phyloP scores from a whole-genome alignment of 2,797 vertebrate species.

The Anomalospiza imberbis region DNA sequence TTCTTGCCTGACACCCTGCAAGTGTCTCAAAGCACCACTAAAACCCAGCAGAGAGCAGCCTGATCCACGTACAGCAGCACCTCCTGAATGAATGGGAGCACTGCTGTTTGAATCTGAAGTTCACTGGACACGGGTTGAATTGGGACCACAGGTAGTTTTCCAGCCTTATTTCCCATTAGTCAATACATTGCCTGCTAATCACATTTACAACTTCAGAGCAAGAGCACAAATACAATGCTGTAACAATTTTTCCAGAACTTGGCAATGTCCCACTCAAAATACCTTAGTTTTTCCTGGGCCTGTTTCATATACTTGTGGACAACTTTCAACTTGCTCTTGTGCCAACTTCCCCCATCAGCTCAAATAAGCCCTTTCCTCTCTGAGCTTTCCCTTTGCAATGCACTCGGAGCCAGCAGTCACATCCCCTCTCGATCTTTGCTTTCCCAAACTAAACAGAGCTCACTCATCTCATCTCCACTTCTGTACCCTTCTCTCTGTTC shows the following conservation, averaged over 20 bases:
- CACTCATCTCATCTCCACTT: background rate
- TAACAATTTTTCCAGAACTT: background rate
- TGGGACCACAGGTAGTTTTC: background rate
- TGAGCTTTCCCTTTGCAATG: background rate
- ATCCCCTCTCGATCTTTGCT: background rate
- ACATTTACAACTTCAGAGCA: background rate
- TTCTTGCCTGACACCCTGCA: background rate
- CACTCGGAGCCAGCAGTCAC: background rate
- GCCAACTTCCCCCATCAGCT: background rate
- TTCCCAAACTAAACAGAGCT: background rate
- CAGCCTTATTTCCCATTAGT: background rate
- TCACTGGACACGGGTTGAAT: rapidly evolving
- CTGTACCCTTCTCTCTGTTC: background rate
- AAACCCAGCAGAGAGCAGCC: background rate
- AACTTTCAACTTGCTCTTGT: background rate
- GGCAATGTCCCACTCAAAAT: background rate
- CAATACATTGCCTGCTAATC: background rate
- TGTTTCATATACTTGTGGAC: background rate
- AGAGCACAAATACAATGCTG: background rate
- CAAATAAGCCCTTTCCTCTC: background rate
- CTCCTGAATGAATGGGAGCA: background rate
- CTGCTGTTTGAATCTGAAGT: background rate
- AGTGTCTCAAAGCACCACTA: background rate
- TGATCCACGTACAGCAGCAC: background rate
- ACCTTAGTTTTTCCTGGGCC: background rate